phyloP scores from a whole-genome alignment of 2,888 invertebrate genomes.

The Acrobasis suavella region DNA sequence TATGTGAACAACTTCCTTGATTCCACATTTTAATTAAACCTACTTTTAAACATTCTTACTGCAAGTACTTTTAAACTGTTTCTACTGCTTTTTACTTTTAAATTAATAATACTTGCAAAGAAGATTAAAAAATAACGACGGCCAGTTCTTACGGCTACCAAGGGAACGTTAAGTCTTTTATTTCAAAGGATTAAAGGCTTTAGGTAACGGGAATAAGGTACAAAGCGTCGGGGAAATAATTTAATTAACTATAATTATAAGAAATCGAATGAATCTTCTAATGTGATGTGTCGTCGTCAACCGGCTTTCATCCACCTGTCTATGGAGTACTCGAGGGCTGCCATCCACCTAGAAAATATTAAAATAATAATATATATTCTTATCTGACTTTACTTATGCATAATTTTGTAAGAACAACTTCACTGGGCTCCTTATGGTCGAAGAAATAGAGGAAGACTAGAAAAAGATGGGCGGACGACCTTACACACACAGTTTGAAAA shows the following conservation, averaged over 20 bases:
- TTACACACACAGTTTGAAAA: too few species aligned
- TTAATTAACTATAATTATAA: constrained; percentile 58
- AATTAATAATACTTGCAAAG: not conserved
- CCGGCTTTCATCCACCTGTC: constrained; percentile 95
- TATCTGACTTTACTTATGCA: not conserved
- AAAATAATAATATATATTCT: not conserved
- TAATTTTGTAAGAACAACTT: too few species aligned
- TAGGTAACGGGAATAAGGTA: constrained; percentile 26
- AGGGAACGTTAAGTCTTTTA: not conserved
- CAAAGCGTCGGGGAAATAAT: constrained; percentile 38
- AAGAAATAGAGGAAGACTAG: too few species aligned
- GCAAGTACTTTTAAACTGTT: too few species aligned
- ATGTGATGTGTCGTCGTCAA: constrained; percentile 68
- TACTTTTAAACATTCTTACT: too few species aligned
- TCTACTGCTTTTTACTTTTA: not conserved
- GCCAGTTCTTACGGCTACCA: not conserved
- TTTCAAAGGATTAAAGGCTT: constrained; percentile 22
- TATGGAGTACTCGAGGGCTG: constrained; percentile 96
- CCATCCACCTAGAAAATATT: constrained; percentile 90
- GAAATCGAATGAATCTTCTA: constrained; percentile 62
- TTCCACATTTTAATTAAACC: too few species aligned
- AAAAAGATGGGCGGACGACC: too few species aligned
- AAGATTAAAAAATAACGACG: not conserved
- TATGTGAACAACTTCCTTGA: too few species aligned
- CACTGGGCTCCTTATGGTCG: too few species aligned